Evolutionary conservation across 2,888 invertebrate genomes (phyloP).

Genomic region (Marronus borbonicus): DNA sequence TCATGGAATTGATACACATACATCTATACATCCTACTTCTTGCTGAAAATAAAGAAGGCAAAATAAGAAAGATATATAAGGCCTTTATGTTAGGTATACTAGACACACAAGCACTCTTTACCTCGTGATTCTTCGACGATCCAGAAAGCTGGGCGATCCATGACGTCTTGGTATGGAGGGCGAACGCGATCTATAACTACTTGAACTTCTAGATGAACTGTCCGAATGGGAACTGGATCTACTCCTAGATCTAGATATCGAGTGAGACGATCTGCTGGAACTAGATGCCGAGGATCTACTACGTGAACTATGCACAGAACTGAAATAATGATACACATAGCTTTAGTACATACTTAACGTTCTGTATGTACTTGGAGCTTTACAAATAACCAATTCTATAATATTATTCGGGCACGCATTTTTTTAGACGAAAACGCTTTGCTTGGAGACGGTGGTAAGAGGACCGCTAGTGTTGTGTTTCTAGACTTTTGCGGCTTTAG

Average conservation of each 20-base stretch:
- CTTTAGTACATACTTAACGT: too few relatives aligned
- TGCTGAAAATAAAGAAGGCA: conserved; percentile 72
- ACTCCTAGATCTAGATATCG: conserved; percentile 67
- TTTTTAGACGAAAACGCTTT: too few relatives aligned
- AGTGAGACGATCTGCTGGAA: conserved; percentile 66
- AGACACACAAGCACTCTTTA: conserved; percentile 69
- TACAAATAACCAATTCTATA: neutral
- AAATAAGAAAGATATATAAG: conserved; percentile 66
- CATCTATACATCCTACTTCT: conserved; percentile 60
- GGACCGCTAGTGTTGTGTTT: too few relatives aligned
- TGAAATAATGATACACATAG: conserved; percentile 28
- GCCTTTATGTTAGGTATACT: conserved; percentile 20
- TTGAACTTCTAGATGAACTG: conserved; percentile 74
- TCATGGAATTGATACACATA: conserved; percentile 50
- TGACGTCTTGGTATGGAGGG: conserved; percentile 94
- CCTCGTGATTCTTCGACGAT: conserved; percentile 96
- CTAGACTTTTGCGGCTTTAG: too few relatives aligned
- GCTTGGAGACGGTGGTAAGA: too few relatives aligned
- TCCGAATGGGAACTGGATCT: conserved; percentile 72
- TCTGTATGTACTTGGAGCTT: neutral
- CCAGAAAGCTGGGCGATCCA: conserved; percentile 95
- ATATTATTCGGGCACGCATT: neutral
- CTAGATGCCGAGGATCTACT: conserved; percentile 62
- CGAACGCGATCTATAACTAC: conserved; percentile 76
- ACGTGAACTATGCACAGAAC: conserved; percentile 57